Base-by-base conservation (phyloP, 2,113 vertebrate species). In the Syngnathus floridae region DNA sequence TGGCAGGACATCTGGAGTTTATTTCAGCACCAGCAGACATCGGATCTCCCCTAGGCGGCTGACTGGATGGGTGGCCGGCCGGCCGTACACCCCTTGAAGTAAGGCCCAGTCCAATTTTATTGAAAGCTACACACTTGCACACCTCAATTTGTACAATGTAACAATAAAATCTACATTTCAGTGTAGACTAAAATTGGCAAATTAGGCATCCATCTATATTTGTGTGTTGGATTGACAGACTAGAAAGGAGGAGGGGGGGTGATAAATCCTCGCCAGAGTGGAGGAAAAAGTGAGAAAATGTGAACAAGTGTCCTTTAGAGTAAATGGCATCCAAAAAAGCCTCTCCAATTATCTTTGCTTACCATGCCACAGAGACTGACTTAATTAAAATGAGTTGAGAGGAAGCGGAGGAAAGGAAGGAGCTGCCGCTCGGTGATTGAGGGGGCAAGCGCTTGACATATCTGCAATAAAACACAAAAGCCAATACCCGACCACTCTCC, bases 301-400 rank as follows among this genome's bases (percentile, higher is more conserved):
- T 73, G 72, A 88, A 89, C 82, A 88, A 89, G 88, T 86, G 82
- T 88, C 86, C 86, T 90, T 91, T 90, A 88, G 84, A 89, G 89
- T 86, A 90, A 90, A 88, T 88, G 90, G 87, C 88, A 90, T 90
- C 91, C 91, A 91, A 91, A 89, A 31, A 92, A 90, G 88, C 90
- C 88, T 89, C 89, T 91, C 88, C 89, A 92, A 92, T 92, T 92
- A 92, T 92, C 91, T 92, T 86, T 89, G 86, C 82, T 89, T 89
- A 82, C 88, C 91, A 91, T 84, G 88, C 85, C 88, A 92, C 89
- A 79, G 84, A 91, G 89, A 88, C 90, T 87, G 91, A 92, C 90
- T 92, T 92, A 92, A 92, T 92, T 92, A 92, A 92, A 92, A 90
- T 84, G 90, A 91, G 86, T 90, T 88, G 86, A 88, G 86, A 87